These are phyloP conservation scores for Dasyornis broadbenti DNA, from an alignment of 2,113 vertebrate genomes.

Conservation along the genomic window DNA sequence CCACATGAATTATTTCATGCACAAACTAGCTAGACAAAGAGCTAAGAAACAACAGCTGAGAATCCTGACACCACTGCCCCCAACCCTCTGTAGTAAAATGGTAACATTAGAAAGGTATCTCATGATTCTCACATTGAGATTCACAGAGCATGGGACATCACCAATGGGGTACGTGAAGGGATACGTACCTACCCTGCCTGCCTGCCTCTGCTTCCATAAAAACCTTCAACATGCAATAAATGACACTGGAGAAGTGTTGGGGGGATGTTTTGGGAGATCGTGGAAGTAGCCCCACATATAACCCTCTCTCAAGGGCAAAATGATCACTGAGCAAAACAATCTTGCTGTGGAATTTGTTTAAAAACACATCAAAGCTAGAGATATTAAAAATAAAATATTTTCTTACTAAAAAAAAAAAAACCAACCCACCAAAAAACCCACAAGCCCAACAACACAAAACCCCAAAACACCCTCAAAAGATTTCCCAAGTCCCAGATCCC, in stretches of 20 bases:
- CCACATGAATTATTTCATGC: not conserved
- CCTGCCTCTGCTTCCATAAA: not conserved
- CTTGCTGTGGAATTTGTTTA: not conserved
- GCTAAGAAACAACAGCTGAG: not conserved
- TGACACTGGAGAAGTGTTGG: not conserved
- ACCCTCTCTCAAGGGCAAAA: not conserved
- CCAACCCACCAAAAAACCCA: not conserved
- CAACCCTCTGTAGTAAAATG: not conserved
- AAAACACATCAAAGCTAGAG: not conserved
- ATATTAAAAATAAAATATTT: not conserved
- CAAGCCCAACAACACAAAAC: not conserved
- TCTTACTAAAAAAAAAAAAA: not conserved
- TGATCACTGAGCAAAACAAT: not conserved
- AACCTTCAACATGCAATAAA: not conserved
- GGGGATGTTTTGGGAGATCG: not conserved
- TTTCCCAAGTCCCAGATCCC: not conserved
- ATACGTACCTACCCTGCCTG: not conserved
- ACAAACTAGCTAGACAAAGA: not conserved
- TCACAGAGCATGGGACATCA: not conserved
- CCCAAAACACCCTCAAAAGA: not conserved
- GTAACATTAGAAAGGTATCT: not conserved
- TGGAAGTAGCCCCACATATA: not conserved
- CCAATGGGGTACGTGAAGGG: not conserved
- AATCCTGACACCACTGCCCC: not conserved
- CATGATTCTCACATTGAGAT: not conserved